These are phyloP conservation scores for Sabellastarte sp. DNA, from an alignment of 2,888 invertebrate species.

Conservation along the genomic window DNA sequence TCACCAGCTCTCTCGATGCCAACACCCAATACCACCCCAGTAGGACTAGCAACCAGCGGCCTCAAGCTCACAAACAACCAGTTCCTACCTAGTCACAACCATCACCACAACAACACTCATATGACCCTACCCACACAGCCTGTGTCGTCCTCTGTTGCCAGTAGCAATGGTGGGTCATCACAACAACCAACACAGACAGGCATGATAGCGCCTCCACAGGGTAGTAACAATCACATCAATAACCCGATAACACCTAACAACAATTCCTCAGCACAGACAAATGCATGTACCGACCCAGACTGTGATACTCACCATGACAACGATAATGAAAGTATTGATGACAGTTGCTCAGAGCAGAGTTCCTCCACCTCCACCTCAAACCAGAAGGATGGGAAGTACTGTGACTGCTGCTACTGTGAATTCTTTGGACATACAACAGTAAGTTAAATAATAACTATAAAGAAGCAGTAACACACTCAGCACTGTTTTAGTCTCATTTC, in stretches of 20 bases:
- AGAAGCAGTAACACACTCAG: no score
- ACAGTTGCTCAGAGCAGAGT: slow-evolving; percentile 61
- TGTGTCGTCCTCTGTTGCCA: background rate
- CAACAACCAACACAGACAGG: background rate
- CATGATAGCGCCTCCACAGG: background rate
- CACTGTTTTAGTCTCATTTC: no score
- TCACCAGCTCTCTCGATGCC: no score
- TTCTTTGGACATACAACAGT: slow-evolving; percentile 74
- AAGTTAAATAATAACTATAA: no score
- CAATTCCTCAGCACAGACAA: no score
- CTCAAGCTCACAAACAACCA: no score
- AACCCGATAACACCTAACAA: no score
- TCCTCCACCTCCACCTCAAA: slow-evolving; percentile 61
- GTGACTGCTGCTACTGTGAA: slow-evolving; percentile 78
- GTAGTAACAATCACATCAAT: no score
- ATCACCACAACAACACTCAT: no score
- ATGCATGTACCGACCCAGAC: slow-evolving; percentile 44
- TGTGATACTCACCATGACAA: slow-evolving; percentile 39
- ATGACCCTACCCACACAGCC: background rate
- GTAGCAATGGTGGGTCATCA: no score
- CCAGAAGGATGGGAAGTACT: slow-evolving; percentile 62
- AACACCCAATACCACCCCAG: background rate
- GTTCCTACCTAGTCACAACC: no score
- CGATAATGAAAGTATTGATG: slow-evolving; percentile 55
- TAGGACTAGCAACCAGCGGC: slow-evolving; percentile 71